These are phyloP conservation scores for Pelagia noctiluca DNA, from an alignment of 30 jellyfish, hydroid and myxozoan species.

Conservation along the genomic window DNA sequence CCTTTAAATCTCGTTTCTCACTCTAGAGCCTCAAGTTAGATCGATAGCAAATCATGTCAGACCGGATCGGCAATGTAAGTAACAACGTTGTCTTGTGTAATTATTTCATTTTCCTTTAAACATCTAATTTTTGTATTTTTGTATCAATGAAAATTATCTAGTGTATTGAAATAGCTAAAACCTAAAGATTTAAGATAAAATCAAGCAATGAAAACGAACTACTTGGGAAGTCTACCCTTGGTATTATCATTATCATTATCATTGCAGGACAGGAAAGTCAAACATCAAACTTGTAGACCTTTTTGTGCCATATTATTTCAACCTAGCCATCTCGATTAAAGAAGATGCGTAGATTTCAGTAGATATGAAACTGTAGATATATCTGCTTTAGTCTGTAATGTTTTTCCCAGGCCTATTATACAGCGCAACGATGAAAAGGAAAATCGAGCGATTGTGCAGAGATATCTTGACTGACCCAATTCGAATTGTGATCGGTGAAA, in stretches of 20 bases:
- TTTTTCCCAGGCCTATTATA: constrained; percentile 87
- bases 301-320: no score
- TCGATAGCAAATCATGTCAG: constrained; percentile 96
- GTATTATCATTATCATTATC: not conserved
- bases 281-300: no score
- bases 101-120: not conserved
- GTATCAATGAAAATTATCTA: no score
- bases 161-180: not conserved
- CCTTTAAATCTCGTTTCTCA: no score
- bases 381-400: not conserved
- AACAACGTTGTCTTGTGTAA: not conserved
- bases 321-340: no score
- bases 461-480: constrained; percentile 96
- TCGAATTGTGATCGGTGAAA: constrained; percentile 96
- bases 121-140: no score
- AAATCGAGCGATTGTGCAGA: constrained; percentile 91
- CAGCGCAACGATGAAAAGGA: constrained; percentile 98
- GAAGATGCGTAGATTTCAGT: not conserved
- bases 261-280: no score
- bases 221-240: not conserved
- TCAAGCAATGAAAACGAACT: not conserved
- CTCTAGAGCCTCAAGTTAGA: constrained; percentile 98
- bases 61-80: constrained; percentile 98
- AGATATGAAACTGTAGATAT: not conserved
- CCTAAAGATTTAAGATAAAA: no score